Evolutionary conservation across 2,113 vertebrate genomes (phyloP).

Genomic region (Lethenteron reissneri): DNA sequence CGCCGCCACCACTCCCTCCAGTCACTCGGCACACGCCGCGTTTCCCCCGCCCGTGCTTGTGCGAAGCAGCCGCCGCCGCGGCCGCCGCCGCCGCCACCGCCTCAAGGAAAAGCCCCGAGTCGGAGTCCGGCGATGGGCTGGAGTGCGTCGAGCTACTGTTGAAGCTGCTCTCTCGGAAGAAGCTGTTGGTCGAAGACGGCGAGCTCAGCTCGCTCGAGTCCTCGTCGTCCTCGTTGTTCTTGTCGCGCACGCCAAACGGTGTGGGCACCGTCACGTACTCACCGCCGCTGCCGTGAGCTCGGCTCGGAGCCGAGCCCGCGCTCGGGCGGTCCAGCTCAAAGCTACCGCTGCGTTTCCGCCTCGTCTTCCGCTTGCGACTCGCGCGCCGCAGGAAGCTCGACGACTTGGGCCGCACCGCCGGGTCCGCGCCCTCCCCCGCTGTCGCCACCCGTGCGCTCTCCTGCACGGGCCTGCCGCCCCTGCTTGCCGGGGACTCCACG

Average conservation of each 20-base stretch:
- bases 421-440: conserved; percentile 20
- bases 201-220: conserved; percentile 28
- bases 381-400: conserved; percentile 28
- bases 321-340: conserved; percentile 34
- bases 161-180: background rate
- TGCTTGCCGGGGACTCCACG: conserved; percentile 9
- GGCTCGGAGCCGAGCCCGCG: conserved; percentile 11
- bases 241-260: conserved; percentile 26
- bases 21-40: conserved; percentile 13
- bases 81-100: background rate
- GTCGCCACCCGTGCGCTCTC: background rate
- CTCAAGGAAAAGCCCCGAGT: background rate
- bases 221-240: conserved; percentile 37
- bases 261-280: conserved; percentile 39
- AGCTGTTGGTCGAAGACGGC: conserved; percentile 2
- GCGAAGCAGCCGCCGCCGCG: conserved; percentile 21
- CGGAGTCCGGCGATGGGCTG: conserved; percentile 1
- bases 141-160: conserved; percentile 1
- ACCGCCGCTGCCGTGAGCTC: conserved; percentile 24
- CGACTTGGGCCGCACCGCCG: conserved; percentile 59
- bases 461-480: conserved; percentile 5
- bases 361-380: conserved; percentile 30
- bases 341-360: conserved; percentile 30
- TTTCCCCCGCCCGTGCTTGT: conserved; percentile 15
- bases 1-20: conserved; percentile 17